These are phyloP conservation scores for Leptothorax acervorum DNA, from an alignment of 2,888 invertebrate genomes.

Conservation along the genomic window DNA sequence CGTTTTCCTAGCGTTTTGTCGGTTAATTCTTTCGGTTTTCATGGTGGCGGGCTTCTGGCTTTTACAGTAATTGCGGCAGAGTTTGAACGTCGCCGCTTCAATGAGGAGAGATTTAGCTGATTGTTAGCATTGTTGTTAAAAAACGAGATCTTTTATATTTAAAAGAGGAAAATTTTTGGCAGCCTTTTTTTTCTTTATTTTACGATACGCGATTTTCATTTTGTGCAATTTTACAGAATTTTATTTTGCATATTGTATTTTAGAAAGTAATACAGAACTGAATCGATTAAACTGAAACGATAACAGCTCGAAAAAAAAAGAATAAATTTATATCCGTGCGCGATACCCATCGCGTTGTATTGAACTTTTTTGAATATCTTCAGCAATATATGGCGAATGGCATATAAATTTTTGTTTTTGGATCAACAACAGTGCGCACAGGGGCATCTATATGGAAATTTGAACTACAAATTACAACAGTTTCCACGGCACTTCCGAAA, in stretches of 20 bases:
- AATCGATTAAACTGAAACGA: conserved; percentile 52
- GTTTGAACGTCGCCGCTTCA: conserved; percentile 5
- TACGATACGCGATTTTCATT: background rate
- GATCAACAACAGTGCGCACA: conserved; percentile 13
- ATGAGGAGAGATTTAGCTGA: conserved; percentile 13
- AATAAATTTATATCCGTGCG: conserved; percentile 41
- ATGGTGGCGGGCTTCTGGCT: background rate
- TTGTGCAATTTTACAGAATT: conserved; percentile 10
- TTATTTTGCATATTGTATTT: conserved; percentile 26
- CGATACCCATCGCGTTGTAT: conserved; percentile 40
- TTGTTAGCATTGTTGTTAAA: conserved; percentile 20
- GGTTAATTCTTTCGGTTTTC: conserved; percentile 44
- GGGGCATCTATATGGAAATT: conserved; percentile 46
- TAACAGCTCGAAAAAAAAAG: conserved; percentile 39
- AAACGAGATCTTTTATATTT: background rate
- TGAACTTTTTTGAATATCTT: conserved; percentile 51
- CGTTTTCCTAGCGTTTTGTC: conserved; percentile 13
- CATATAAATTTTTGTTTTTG: conserved; percentile 32
- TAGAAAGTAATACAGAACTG: conserved; percentile 33
- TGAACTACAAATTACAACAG: conserved; percentile 46
- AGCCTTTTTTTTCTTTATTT: background rate
- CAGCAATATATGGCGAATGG: conserved; percentile 46
- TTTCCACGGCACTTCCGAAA: conserved; percentile 14
- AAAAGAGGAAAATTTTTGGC: background rate
- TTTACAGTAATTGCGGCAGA: conserved; percentile 31